Evolutionary conservation across 2,797 vertebrate genomes (phyloP), one percentile per base, ranked within the genome.

Genomic region (Notolabrus celidotus): DNA sequence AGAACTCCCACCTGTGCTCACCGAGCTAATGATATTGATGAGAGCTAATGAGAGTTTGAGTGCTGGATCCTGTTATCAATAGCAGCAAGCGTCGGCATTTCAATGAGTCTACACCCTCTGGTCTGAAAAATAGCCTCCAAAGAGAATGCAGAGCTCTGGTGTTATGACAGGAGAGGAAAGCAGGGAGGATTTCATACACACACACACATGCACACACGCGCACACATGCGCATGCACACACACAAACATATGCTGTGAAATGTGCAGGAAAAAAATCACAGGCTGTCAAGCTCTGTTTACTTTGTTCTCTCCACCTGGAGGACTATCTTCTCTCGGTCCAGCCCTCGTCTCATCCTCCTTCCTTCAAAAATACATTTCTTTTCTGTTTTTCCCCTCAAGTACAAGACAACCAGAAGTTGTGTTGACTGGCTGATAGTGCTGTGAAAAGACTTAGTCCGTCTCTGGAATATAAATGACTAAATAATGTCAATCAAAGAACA

Each of bases 281-380:
- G 71, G 66, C 85, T 89, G 90, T 92, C 90, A 89, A 75, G 47
- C 62, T 69, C 79, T 84, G 87, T 88, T 90, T 86, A 85, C 79
- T 57, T 72, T 69, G 67, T 71, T 86, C 72, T 79, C 36, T 82
- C 80, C 78, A 85, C 80, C 81, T 86, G 84, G 58, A 78, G 71
- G 60, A 79, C 82, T 66, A 67, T 71, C 67, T 68, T 73, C 69
- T 73, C 74, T 60, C 36, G 17, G 66, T 64, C 73, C 57, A 49
- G 34, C 41, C 68, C 19, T 3, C 63, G 63, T 73, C 57, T 59
- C 71, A 64, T 53, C 49, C 17, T 27, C 16, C 65, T 62, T 74
- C 46, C 67, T 58, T 73, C 80, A 74, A 63, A 73, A 82, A 82
- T 45, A 59, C 62, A 74, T 60, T 17, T 33, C 55, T 69, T 63